Evolutionary conservation across 2,113 vertebrate species (phyloP), one percentile per base, ranked within the genome.

Genomic region (Sakesphorus luctuosus): DNA sequence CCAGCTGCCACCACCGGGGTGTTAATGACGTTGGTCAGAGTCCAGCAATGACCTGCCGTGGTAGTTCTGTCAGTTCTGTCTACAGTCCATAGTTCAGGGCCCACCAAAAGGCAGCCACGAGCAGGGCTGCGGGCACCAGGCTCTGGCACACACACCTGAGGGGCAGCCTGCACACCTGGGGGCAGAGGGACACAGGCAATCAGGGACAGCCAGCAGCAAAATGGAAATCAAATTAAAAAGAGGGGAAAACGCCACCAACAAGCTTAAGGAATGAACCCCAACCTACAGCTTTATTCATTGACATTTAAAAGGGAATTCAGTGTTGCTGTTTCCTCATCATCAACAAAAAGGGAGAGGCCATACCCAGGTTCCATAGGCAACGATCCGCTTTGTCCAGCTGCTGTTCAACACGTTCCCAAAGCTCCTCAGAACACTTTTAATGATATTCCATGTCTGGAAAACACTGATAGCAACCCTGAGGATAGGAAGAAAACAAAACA

Each of bases 1-100:
- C 84, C 90, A 73, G 53, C 93, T 95, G 90, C 77, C 97, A 97
- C 97, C 97, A 78, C 96, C 96, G 49, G 97, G 97, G 95, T 96
- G 96, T 89, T 81, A 78, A 75, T 58, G 58, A 76, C 33, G 74
- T 43, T 24, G 97, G 96, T 97, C 97, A 98, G 84, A 97, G 97
- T 96, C 97, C 97, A 95, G 97, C 97, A 97, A n/a, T 97, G 97
- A 97, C 97, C 96, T 86, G 66, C 65, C 61, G 6, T 40, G 38
- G 50, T 46, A 69, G 76, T 63, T 68, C 47, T 55, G 50, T 52
- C 10, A 33, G 65, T 75, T 84, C 96, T 69, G 89, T 93, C 76
- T 68, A 94, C 66, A 92, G 93, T 82, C 93, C 85, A 1, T 85
- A 81, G 82, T 76, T 95, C 78, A 96, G 2, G 26, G 96, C 83